These are phyloP conservation scores for Ceratosolen fusciceps DNA, from an alignment of 1,140 invertebrate species.

Conservation along the genomic window DNA sequence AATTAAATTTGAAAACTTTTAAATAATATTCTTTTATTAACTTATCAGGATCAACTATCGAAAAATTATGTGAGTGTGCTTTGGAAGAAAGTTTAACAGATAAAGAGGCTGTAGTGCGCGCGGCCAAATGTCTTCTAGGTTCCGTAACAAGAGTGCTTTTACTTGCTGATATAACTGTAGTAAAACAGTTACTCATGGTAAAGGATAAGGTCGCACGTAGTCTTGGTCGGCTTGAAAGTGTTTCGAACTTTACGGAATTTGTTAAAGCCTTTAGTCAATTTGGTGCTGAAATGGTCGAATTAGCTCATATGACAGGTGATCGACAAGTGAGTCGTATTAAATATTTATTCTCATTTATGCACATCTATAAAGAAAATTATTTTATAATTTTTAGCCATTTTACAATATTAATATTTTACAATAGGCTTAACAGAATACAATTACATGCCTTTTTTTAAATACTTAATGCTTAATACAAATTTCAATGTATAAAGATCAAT, in stretches of 20 bases:
- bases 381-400: no score
- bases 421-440: no score
- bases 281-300: conserved; percentile 97
- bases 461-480: no score
- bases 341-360: neutral
- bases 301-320: conserved; percentile 91
- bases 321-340: conserved; percentile 61
- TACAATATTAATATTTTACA: no score
- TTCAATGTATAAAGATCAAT: no score
- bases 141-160: conserved; percentile 97
- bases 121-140: conserved; percentile 92
- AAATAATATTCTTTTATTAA: neutral
- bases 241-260: conserved; percentile 98
- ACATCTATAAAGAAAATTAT: no score
- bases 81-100: conserved; percentile 78
- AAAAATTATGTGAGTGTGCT: conserved; percentile 88
- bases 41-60: conserved; percentile 85
- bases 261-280: conserved; percentile 99
- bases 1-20: no score
- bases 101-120: conserved; percentile 86
- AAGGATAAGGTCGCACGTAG: conserved; percentile 95
- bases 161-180: conserved; percentile 97
- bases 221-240: conserved; percentile 90
- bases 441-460: no score
- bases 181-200: conserved; percentile 94